A percentile compares a stretch with the other conserved stretches of the same genome.
phyloP scores from a whole-genome alignment of 2,888 invertebrate species.

The Noctuana brunneofusca region DNA sequence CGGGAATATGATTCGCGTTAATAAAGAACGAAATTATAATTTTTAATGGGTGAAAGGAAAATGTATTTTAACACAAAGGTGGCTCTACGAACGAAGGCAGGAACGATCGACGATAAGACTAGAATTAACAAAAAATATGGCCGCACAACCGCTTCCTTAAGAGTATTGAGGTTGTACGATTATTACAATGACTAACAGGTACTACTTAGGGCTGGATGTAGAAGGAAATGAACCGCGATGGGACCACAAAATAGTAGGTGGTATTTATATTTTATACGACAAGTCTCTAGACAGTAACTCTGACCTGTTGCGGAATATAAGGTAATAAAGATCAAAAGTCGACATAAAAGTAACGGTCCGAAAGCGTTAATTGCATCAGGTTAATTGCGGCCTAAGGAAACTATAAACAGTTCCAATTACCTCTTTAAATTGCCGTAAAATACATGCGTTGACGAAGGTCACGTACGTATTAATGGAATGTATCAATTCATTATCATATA shows the following conservation, averaged over 20 bases:
- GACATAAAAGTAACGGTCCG: constrained; percentile 19
- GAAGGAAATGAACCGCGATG: not conserved
- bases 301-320: constrained; percentile 24
- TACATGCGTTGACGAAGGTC: constrained; percentile 26
- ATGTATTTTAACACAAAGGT: not conserved
- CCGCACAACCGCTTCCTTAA: too few relatives aligned
- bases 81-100: too few relatives aligned
- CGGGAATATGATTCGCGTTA: too few relatives aligned
- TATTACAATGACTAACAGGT: not conserved
- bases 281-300: constrained; percentile 8
- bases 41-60: not conserved
- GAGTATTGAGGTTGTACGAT: too few relatives aligned
- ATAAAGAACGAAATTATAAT: not conserved
- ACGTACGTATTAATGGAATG: constrained; percentile 5
- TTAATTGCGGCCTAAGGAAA: constrained; percentile 27
- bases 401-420: constrained; percentile 29
- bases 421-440: constrained; percentile 13
- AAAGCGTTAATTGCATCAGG: constrained; percentile 23
- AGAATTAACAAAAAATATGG: too few relatives aligned
- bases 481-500: constrained; percentile 11
- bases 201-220: not conserved
- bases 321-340: constrained; percentile 14
- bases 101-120: too few relatives aligned
- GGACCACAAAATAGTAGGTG: not conserved
- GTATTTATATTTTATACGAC: not conserved